Conservation (phyloP, 2,888 invertebrate species). For the Candidula unifasciata region DNA sequence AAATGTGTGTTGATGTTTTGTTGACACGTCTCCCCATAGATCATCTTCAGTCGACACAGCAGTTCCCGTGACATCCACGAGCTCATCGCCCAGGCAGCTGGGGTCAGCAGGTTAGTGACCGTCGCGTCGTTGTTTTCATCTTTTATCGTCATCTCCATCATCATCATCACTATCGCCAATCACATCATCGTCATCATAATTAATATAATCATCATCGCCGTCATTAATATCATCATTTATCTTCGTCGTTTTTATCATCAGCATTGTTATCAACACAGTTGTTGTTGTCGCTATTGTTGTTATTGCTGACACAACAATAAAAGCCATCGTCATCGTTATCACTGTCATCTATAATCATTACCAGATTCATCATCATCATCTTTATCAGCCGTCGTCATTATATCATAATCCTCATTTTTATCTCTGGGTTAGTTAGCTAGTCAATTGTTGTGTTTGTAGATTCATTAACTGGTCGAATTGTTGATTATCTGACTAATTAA, state of each 20-base stretch:
- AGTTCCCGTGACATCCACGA: constrained; percentile 74
- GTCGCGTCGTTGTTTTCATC: neutral
- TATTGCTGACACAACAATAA: neutral
- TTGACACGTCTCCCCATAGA: constrained; percentile 60
- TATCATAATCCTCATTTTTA: neutral
- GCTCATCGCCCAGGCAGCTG: constrained; percentile 72
- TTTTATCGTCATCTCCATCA: neutral
- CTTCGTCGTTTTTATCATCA: neutral
- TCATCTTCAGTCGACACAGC: constrained; percentile 74
- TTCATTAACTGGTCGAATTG: too few species aligned
- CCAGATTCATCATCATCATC: neutral
- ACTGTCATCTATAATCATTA: neutral
- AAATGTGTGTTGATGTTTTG: too few species aligned
- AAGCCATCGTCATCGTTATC: constrained; percentile 8
- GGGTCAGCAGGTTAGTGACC: constrained; percentile 71
- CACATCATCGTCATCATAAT: neutral
- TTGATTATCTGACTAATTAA: too few species aligned
- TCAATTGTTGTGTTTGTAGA: too few species aligned
- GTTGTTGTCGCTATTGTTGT: neutral
- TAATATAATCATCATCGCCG: constrained; percentile 2
- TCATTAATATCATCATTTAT: neutral
- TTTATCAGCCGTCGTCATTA: neutral
- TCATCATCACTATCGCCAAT: neutral
- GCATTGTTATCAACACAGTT: neutral
- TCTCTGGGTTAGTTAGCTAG: too few species aligned